Evolutionary conservation across 1,140 invertebrate species (phyloP), one percentile per base, ranked within the genome.

Genomic region (Diprion similis): DNA sequence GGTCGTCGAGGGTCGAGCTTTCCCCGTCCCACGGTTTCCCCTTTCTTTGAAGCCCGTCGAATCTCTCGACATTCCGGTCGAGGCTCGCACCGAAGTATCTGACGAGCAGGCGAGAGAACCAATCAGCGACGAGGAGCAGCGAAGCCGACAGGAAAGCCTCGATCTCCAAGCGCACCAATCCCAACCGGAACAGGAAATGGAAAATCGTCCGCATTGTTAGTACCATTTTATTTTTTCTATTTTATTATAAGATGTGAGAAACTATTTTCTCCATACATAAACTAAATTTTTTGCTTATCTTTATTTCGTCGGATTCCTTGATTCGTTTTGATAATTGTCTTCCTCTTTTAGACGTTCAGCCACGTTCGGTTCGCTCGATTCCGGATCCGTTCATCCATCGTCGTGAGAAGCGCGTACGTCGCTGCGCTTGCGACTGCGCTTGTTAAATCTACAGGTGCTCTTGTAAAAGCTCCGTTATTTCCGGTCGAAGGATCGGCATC

Each of bases 151-250:
- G 59, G 66, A 59, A 75, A 15, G 59, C 15, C 64, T 59, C 72
- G 77, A 66, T 82, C 76, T 37, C 75, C 74, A 77, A 75, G 74
- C 77, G 45, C 77, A 77, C 73, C 72, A 83, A 11, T 79, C 74
- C n/a, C 79, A 78, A 70, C 81, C 81, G 19, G 78, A 84, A 46
- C 78, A 75, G 11, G 80, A 83, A 15, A 81, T 84, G 24, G 79
- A 82, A 76, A 88, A 84, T 84, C 91, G 91, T 77, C 91, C 91
- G 76, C 91, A 92, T 75, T 92, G 91, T 92, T 83, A 90, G 89
- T 86, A 76, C 46, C 15, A 47, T 15, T 37, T 45, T 51, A 66
- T 66, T 59, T 64, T 67, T 18, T 15, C 48, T 11, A 70, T 74
- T 74, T 68, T 37, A 18, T 46, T 48, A 48, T 10, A 13, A 71